These are phyloP conservation scores for Cactoblastis cactorum DNA, from an alignment of 2,888 invertebrate genomes.

Conservation along the genomic window DNA sequence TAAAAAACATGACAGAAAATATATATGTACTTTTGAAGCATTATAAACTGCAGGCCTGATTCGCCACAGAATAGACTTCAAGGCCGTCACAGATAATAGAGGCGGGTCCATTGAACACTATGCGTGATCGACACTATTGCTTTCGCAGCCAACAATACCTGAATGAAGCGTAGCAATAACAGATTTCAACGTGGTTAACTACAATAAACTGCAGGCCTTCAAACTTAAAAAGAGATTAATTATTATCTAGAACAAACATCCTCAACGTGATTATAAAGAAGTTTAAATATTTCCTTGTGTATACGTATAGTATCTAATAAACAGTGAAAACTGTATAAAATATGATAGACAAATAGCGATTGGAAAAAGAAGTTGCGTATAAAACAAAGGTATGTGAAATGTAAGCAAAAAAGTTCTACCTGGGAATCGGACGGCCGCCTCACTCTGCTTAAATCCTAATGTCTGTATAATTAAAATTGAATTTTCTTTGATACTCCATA, in stretches of 20 bases:
- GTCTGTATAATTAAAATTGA: conserved; percentile 29
- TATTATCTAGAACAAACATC: too few relatives aligned
- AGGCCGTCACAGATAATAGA: conserved; percentile 60
- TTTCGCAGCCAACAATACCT: conserved; percentile 31
- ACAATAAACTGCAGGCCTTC: not conserved
- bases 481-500: conserved; percentile 26
- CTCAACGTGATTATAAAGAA: too few relatives aligned
- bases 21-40: too few relatives aligned
- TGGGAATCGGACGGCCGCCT: conserved; percentile 23
- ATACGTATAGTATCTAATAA: not conserved
- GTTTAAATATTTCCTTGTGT: too few relatives aligned
- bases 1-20: too few relatives aligned
- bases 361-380: conserved; percentile 41
- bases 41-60: conserved; percentile 48
- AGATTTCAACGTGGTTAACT: conserved; percentile 1
- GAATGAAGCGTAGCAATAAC: conserved; percentile 4
- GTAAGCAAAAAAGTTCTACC: conserved; percentile 52
- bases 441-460: conserved; percentile 33
- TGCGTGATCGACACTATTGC: conserved; percentile 36
- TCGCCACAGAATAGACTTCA: conserved; percentile 57
- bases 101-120: conserved; percentile 45
- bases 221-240: not conserved
- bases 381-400: conserved; percentile 46
- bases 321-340: not conserved
- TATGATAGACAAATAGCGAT: conserved; percentile 15